These are phyloP conservation scores for Pogona vitticeps DNA, from an alignment of 2,113 vertebrate species.

Conservation along the genomic window DNA sequence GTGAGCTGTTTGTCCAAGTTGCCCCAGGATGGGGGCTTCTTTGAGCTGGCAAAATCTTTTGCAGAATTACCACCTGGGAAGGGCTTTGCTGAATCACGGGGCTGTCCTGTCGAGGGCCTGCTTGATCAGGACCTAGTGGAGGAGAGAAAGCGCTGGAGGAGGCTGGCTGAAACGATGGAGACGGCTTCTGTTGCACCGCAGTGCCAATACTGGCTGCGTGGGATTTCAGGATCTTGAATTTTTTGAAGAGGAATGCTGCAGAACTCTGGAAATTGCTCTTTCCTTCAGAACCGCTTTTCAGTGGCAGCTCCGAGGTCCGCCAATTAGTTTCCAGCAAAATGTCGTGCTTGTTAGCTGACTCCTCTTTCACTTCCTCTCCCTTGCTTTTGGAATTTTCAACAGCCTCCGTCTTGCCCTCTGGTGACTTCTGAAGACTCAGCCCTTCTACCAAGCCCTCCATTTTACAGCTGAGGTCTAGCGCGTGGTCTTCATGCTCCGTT, in stretches of 20 bases:
- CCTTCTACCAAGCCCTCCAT: not conserved
- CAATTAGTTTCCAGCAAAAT: accelerated
- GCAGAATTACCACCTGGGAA: too few species aligned
- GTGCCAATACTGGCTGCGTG: accelerated
- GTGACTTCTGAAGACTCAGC: accelerated
- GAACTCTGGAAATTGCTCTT: conserved; percentile 76
- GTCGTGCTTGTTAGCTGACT: accelerated
- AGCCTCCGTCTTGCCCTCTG: accelerated
- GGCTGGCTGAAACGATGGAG: not conserved
- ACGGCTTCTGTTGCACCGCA: accelerated
- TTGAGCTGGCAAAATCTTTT: not conserved
- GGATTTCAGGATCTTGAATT: conserved; percentile 72
- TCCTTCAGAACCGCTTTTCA: not conserved
- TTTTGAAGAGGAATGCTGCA: conserved; percentile 74
- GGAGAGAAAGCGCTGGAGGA: not conserved
- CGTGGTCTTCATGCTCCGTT: accelerated
- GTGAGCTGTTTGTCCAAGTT: accelerated
- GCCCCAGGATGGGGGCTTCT: not conserved
- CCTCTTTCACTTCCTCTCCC: not conserved
- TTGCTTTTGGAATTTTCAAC: accelerated
- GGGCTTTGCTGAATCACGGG: too few species aligned
- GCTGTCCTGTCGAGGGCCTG: not conserved
- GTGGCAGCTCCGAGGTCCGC: accelerated
- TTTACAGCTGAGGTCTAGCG: conserved; percentile 67
- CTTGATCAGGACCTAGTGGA: not conserved